Evolutionary conservation across 2,113 vertebrate genomes (phyloP).

Genomic region (Oncorhynchus keta): DNA sequence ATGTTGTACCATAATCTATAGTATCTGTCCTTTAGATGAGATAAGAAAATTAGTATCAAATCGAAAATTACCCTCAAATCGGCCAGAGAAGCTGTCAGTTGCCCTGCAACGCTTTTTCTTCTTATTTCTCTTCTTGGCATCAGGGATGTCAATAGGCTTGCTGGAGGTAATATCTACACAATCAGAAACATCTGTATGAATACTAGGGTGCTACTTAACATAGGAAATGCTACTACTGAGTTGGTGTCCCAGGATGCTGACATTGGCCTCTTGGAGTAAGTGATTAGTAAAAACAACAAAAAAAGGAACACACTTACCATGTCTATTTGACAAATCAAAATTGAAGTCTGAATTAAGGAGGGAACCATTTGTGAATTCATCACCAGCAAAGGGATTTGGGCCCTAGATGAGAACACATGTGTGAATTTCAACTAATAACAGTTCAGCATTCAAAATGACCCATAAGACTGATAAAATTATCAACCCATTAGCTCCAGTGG

Average conservation of each 20-base stretch:
- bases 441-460: not conserved
- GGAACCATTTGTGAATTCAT: slow-evolving; percentile 80
- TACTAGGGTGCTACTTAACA: no score
- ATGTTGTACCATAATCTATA: no score
- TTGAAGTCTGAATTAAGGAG: slow-evolving; percentile 81
- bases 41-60: slow-evolving; percentile 53
- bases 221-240: no score
- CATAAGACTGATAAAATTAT: not conserved
- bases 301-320: slow-evolving; percentile 74
- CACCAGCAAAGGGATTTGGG: slow-evolving; percentile 91
- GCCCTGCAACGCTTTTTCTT: slow-evolving; percentile 97
- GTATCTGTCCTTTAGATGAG: not conserved
- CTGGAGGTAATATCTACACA: slow-evolving; percentile 87
- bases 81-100: slow-evolving; percentile 94
- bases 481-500: not conserved
- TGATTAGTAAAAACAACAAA: no score
- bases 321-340: slow-evolving; percentile 86
- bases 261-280: no score
- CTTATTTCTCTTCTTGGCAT: slow-evolving; percentile 95
- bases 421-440: not conserved
- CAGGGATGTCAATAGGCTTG: slow-evolving; percentile 94
- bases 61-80: slow-evolving; percentile 84
- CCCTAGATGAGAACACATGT: slow-evolving; percentile 70
- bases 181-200: not conserved
- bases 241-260: no score